Percentiles rank a stretch among this genome's conserved stretches.
These are phyloP conservation scores for Arvicanthis niloticus DNA, from an alignment of 2,113 vertebrate species.

Conservation along the genomic window DNA sequence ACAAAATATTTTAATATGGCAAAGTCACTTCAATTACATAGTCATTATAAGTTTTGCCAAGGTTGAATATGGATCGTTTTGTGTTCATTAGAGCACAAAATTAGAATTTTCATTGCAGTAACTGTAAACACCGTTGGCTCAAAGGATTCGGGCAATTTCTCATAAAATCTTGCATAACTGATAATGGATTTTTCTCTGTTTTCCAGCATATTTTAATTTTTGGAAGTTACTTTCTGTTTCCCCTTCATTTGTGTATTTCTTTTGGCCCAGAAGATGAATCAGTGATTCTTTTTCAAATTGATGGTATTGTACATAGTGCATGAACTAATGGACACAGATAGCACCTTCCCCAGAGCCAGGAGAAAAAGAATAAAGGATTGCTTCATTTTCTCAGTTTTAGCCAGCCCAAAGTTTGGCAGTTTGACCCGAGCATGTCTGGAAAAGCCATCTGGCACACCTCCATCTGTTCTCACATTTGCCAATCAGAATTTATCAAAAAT, in stretches of 20 bases:
- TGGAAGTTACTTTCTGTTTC: conserved; percentile 65
- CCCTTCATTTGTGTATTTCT: conserved; percentile 68
- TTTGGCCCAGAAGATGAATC: conserved; percentile 72
- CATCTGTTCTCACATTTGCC: conserved; percentile 82
- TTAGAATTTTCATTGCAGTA: conserved; percentile 90
- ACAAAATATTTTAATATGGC: conserved; percentile 84
- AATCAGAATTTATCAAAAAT: conserved; percentile 80
- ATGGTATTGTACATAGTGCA: conserved; percentile 59
- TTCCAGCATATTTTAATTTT: conserved; percentile 78
- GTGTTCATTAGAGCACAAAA: conserved; percentile 92
- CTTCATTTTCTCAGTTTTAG: conserved; percentile 77
- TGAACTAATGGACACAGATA: conserved; percentile 72
- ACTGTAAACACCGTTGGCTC: conserved; percentile 88
- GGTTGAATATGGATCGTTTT: conserved; percentile 88
- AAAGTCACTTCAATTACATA: conserved; percentile 88
- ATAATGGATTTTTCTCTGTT: conserved; percentile 70
- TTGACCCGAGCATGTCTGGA: conserved; percentile 77
- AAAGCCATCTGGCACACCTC: conserved; percentile 80
- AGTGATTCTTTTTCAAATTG: conserved; percentile 72
- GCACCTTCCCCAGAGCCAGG: conserved; percentile 62
- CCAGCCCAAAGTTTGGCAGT: conserved; percentile 78
- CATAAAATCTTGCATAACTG: conserved; percentile 85
- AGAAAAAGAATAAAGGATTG: conserved; percentile 80
- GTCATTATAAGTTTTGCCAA: conserved; percentile 90
- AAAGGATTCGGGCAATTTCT: conserved; percentile 82